A percentile compares a stretch with the other conserved stretches of the same genome.
Conservation (phyloP, 35 echinoderm and acorn worm genomes). For the Stichopus chloronotus region DNA sequence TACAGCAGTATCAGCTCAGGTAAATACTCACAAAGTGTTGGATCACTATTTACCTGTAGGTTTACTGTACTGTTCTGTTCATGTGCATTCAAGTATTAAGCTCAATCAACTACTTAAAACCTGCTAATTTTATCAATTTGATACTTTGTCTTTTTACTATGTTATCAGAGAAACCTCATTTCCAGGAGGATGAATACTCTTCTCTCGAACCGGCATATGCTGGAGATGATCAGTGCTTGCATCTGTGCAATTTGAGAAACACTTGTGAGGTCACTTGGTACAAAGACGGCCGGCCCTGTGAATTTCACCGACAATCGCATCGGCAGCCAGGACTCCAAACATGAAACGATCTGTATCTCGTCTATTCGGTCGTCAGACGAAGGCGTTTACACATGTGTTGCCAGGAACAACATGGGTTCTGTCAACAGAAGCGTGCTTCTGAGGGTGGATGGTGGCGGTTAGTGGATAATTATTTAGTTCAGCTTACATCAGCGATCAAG, state of each 20-base stretch:
- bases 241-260: neutral
- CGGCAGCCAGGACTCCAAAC: neutral
- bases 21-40: no score
- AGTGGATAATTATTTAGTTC: no score
- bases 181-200: neutral
- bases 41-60: no score
- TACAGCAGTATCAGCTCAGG: no score
- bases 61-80: no score
- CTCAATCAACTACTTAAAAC: no score
- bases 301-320: neutral
- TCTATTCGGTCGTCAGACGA: neutral
- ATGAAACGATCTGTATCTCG: neutral
- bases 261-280: neutral
- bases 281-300: neutral
- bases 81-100: no score
- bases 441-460: no score
- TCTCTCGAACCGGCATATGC: neutral
- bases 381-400: conserved; percentile 9
- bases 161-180: conserved; percentile 18
- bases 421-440: neutral
- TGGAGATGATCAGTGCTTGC: neutral
- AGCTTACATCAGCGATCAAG: no score
- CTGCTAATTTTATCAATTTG: no score
- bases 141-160: no score
- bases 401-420: neutral